Conservation (phyloP, 2,888 invertebrate genomes). For the Synanthedon tipuliformis region DNA sequence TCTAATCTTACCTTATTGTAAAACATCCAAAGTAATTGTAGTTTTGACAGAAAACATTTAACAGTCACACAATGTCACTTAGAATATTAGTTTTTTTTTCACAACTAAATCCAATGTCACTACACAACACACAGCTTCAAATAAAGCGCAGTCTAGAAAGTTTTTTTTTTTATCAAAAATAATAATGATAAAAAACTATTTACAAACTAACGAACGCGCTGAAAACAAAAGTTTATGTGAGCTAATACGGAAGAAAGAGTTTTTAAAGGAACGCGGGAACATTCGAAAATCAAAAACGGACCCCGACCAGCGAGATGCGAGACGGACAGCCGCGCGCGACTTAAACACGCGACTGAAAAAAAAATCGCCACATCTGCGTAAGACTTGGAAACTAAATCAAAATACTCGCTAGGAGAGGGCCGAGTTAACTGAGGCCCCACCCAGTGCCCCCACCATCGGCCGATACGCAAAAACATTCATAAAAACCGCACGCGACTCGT, state of each 20-base stretch:
- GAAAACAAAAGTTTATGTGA: constrained; percentile 25
- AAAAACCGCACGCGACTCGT: constrained; percentile 60
- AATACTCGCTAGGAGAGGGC: constrained; percentile 68
- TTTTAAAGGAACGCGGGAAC: constrained; percentile 33
- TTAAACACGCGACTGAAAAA: constrained; percentile 67
- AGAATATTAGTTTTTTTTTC: constrained; percentile 8
- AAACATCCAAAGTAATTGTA: constrained; percentile 44
- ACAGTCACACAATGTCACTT: constrained; percentile 29
- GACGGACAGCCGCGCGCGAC: constrained; percentile 48
- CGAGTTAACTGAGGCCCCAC: constrained; percentile 62
- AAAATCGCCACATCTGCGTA: constrained; percentile 66
- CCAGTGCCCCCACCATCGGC: constrained; percentile 56
- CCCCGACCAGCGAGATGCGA: neutral
- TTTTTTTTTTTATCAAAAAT: constrained; percentile 11
- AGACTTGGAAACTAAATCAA: constrained; percentile 69
- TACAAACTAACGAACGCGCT: constrained; percentile 25
- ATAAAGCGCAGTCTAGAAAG: constrained; percentile 4
- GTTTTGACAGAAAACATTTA: constrained; percentile 13
- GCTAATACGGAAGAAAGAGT: constrained; percentile 7
- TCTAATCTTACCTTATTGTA: constrained; percentile 49
- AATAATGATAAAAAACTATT: constrained; percentile 27
- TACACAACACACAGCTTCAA: constrained; percentile 14
- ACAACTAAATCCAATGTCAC: constrained; percentile 30
- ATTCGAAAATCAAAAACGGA: constrained; percentile 31
- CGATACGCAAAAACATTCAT: constrained; percentile 66